A percentile compares a stretch with the other conserved stretches of the same genome.
These are phyloP conservation scores for Lepetodrilus schrolli DNA, from an alignment of 2,888 invertebrate genomes.

Conservation along the genomic window DNA sequence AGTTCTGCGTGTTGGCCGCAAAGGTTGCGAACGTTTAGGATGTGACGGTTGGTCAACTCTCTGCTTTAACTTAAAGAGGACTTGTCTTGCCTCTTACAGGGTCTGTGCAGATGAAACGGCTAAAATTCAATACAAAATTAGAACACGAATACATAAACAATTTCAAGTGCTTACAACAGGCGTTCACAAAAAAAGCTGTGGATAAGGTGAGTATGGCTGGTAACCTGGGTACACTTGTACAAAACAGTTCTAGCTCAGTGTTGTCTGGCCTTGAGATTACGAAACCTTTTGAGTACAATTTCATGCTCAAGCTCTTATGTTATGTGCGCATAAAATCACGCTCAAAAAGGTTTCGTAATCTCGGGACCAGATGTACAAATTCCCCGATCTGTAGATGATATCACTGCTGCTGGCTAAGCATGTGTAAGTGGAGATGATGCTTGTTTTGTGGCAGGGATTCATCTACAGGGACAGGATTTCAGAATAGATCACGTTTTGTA, in stretches of 20 bases:
- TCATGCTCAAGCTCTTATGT: too few species aligned
- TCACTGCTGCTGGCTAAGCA: too few species aligned
- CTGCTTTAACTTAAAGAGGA: conserved; percentile 1
- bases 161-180: conserved; percentile 97
- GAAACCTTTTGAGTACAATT: too few species aligned
- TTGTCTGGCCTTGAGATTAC: background rate
- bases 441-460: too few species aligned
- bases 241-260: too few species aligned
- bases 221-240: conserved; percentile 3
- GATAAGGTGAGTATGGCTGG: conserved; percentile 88
- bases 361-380: background rate
- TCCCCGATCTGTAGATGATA: too few species aligned
- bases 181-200: conserved; percentile 96
- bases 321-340: too few species aligned
- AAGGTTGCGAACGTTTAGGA: background rate
- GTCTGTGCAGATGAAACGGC: conserved; percentile 84
- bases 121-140: conserved; percentile 97
- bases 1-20: background rate
- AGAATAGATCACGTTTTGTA: too few species aligned
- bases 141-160: conserved; percentile 99
- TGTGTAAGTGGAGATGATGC: too few species aligned
- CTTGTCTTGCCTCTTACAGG: conserved; percentile 69
- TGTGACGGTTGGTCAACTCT: conserved; percentile 6
- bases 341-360: too few species aligned
- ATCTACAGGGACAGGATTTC: too few species aligned